Evolutionary conservation across 2,797 vertebrate species (phyloP).

Genomic region (Cossypha niveicapilla): DNA sequence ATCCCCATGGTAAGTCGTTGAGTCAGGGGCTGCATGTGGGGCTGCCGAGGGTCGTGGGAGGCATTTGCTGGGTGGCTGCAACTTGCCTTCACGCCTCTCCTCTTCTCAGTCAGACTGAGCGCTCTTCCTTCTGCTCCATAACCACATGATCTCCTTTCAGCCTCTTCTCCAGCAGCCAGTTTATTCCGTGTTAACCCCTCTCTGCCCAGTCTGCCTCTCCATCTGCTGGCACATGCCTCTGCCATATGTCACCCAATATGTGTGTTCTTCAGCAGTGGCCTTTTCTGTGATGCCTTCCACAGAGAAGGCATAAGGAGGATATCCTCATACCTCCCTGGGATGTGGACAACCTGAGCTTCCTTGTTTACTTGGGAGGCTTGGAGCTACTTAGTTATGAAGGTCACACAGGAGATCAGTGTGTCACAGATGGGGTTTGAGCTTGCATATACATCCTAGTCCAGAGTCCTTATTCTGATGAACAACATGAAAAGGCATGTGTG

Average conservation of each 20-base stretch:
- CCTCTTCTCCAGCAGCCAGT: not conserved
- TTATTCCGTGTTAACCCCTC: not conserved
- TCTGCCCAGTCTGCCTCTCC: not conserved
- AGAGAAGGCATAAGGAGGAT: not conserved
- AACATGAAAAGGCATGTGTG: rapidly evolving
- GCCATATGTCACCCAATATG: not conserved
- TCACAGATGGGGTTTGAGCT: not conserved
- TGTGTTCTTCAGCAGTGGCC: not conserved
- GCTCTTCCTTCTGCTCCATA: not conserved
- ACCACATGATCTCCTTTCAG: not conserved
- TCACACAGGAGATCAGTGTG: not conserved
- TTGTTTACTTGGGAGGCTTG: not conserved
- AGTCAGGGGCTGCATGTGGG: rapidly evolving
- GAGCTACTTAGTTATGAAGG: not conserved
- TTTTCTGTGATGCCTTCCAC: not conserved
- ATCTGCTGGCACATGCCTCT: not conserved
- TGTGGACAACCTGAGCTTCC: not conserved
- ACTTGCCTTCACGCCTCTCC: not conserved
- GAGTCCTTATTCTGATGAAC: not conserved
- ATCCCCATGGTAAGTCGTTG: conserved; percentile 88
- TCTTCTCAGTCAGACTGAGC: rapidly evolving
- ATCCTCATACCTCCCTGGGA: not conserved
- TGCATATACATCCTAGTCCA: not conserved
- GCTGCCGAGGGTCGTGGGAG: rapidly evolving
- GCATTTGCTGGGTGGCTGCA: not conserved